Evolutionary conservation across 2,888 invertebrate species (phyloP).

Genomic region (Oscheius sp.): DNA sequence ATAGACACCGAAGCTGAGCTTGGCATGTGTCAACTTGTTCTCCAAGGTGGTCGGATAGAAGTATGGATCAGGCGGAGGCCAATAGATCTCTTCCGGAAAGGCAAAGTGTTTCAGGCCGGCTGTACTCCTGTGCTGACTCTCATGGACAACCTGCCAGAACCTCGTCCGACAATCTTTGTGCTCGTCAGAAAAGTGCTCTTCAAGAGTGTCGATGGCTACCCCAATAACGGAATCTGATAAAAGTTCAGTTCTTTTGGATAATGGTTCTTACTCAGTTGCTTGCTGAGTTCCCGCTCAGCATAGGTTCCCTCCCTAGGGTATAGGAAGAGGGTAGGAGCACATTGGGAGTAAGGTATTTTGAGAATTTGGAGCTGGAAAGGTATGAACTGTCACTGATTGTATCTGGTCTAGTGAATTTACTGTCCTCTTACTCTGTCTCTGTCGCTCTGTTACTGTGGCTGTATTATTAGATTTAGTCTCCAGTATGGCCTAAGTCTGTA

Average conservation of each 20-base stretch:
- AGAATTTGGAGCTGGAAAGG: conserved; percentile 39
- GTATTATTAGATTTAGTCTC: too few relatives aligned
- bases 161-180: conserved; percentile 51
- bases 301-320: conserved; percentile 51
- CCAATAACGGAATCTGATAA: conserved; percentile 52
- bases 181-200: conserved; percentile 61
- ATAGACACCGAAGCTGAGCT: conserved; percentile 47
- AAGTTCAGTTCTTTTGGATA: not conserved
- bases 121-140: not conserved
- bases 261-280: conserved; percentile 52
- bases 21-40: not conserved
- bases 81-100: conserved; percentile 68
- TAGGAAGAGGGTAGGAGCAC: conserved; percentile 53
- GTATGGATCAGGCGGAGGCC: not conserved
- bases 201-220: conserved; percentile 58
- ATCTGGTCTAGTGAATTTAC: not conserved
- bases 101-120: conserved; percentile 65
- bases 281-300: conserved; percentile 60
- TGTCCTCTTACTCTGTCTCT: too few relatives aligned
- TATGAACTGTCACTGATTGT: not conserved
- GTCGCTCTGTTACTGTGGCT: too few relatives aligned
- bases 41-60: not conserved
- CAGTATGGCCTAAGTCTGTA: too few relatives aligned
- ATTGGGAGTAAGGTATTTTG: conserved; percentile 42
- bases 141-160: conserved; percentile 37